These are phyloP conservation scores for Pipistrellus nathusii DNA, from an alignment of 2,797 vertebrate species.

Conservation along the genomic window DNA sequence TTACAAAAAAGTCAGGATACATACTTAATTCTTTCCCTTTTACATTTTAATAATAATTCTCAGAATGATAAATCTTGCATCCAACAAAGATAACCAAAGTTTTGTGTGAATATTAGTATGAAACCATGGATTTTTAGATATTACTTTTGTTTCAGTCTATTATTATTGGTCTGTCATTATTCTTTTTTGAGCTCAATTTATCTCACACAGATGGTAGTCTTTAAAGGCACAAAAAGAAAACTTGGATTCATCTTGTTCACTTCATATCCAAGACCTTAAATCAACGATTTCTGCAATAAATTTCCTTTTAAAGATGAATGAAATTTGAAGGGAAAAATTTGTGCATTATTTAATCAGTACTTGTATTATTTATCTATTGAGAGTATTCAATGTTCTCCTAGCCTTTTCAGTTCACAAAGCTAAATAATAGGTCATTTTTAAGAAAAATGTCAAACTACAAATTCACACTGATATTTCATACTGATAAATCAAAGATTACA, in stretches of 20 bases:
- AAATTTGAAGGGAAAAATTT: neutral
- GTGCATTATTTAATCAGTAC: neutral
- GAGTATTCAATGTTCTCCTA: neutral
- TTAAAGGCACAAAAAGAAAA: neutral
- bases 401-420: slow-evolving; percentile 13
- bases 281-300: neutral
- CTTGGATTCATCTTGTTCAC: neutral
- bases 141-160: neutral
- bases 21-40: neutral
- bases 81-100: neutral
- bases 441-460: neutral
- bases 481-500: neutral
- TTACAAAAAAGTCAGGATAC: neutral
- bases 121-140: neutral
- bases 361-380: neutral
- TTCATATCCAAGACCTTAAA: neutral
- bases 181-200: neutral
- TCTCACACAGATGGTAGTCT: neutral
- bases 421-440: slow-evolving; percentile 21
- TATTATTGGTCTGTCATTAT: neutral
- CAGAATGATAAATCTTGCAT: neutral
- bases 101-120: neutral
- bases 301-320: neutral
- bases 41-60: slow-evolving; percentile 27
- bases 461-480: slow-evolving; percentile 5